Evolutionary conservation across 2,113 vertebrate genomes (phyloP), one percentile per base, ranked within the genome.

Genomic region (Rhizomys pruinosus): DNA sequence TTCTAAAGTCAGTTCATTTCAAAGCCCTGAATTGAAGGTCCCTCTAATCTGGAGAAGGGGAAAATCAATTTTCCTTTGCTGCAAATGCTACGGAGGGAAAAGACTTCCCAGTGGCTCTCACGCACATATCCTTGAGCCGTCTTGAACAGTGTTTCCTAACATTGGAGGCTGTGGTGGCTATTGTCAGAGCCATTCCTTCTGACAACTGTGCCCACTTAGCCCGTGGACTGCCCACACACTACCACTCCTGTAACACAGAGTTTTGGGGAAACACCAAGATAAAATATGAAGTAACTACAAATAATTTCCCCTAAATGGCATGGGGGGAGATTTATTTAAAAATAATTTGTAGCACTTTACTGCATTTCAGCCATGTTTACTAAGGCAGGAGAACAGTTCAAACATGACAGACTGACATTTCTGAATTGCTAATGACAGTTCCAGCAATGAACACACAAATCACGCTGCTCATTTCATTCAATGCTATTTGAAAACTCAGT

Each of bases 331-430:
- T 64, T 29, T 90, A 15, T 42, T 74, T 90, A 88, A 93, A 92
- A 89, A 63, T 91, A 37, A 63, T 71, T 80, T 84, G n/a, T 19
- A 64, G 55, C 68, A 42, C 47, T 91, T 96, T 69, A 87, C 42
- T 87, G 55, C 16, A 71, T 78, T 87, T 92, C 71, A 78, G 37
- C 39, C 32, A 7, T 44, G 79, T 89, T 81, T 87, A 74, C 59
- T 22, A 92, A 89, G 68, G 57, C 5, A 3, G 17, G 61, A 81
- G 69, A 90, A 55, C 57, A 34, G 55, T 84, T 68, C 39, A 72
- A 57, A 92, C 89, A 73, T 72, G 87, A 95, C 44, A 74, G 94
- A 42, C 23, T 52, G 72, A 16, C 72, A 42, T 69, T 79, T 93
- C 64, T 77, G 52, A 95, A 84, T 89, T 32, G 44, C 74, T 94